Percentiles rank a stretch among this genome's conserved stretches.
Conservation (phyloP, 1,140 invertebrate species). For the Pseudomyrmex concolor region DNA sequence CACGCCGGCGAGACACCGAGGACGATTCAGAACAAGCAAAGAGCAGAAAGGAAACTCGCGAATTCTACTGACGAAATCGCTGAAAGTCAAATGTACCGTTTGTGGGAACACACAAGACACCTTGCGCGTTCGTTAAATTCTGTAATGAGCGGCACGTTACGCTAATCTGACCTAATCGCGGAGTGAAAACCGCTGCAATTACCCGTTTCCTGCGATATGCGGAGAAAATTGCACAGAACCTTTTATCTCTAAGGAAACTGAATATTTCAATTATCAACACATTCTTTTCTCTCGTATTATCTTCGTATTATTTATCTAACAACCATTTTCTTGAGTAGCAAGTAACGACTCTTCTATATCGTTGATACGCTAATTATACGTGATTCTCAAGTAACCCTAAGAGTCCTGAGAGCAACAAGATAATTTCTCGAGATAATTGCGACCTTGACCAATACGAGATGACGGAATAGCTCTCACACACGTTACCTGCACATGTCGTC, state of each 20-base stretch:
- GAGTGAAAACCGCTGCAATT: slow-evolving; percentile 22
- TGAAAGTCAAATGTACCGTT: slow-evolving; percentile 42
- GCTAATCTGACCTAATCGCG: slow-evolving; percentile 41
- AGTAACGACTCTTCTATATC: neutral
- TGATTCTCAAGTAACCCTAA: neutral
- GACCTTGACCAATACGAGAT: neutral
- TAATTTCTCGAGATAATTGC: slow-evolving; percentile 18
- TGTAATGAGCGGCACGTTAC: slow-evolving; percentile 36
- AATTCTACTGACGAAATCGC: slow-evolving; percentile 9
- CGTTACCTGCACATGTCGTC: neutral
- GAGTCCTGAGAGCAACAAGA: neutral
- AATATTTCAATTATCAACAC: too few relatives aligned
- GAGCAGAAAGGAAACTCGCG: slow-evolving; percentile 23
- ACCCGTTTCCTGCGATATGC: neutral
- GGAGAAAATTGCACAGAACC: slow-evolving; percentile 2
- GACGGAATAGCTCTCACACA: slow-evolving; percentile 13
- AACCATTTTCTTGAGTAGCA: too few relatives aligned
- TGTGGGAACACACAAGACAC: slow-evolving; percentile 32
- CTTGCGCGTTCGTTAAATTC: slow-evolving; percentile 41
- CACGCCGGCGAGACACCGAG: slow-evolving; percentile 6
- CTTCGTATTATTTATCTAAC: too few relatives aligned
- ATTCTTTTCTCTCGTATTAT: too few relatives aligned
- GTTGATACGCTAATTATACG: neutral
- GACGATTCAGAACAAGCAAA: slow-evolving; percentile 1
- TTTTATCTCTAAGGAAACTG: neutral